phyloP scores from a whole-genome alignment of 92 coral and sea anemone species.

The Blastomussa wellsi region DNA sequence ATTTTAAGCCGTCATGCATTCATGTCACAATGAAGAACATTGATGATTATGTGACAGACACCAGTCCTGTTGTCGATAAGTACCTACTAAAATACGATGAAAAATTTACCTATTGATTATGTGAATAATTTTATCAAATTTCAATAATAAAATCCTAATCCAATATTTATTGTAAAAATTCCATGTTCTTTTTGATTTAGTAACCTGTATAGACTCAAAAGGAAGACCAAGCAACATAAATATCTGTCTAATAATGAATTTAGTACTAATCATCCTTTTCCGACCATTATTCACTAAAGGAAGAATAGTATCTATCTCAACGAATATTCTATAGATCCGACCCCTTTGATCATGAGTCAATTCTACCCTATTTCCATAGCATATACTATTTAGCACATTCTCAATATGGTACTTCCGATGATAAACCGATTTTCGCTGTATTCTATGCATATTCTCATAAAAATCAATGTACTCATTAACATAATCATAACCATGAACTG shows the following conservation, averaged over 20 bases:
- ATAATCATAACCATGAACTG: conserved; percentile 23
- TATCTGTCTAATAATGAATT: background rate
- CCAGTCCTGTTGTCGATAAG: background rate
- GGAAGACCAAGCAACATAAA: background rate
- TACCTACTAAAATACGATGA: background rate
- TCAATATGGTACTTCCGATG: background rate
- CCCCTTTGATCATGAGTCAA: conserved; percentile 8
- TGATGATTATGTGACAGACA: background rate
- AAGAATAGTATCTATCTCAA: background rate
- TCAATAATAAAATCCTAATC: too few species aligned
- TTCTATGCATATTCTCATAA: conserved; percentile 17
- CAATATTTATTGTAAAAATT: too few species aligned
- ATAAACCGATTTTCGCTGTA: background rate
- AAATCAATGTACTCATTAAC: background rate
- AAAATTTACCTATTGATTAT: background rate
- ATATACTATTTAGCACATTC: conserved; percentile 19
- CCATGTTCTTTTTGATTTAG: too few species aligned
- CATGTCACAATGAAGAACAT: too few species aligned
- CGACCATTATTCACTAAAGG: conserved; percentile 6
- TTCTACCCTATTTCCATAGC: background rate
- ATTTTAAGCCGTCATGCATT: background rate
- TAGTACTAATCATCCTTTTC: conserved; percentile 17
- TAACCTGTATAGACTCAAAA: too few species aligned
- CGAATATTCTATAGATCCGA: conserved; percentile 15
- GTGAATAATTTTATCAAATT: background rate